These are phyloP conservation scores for Loriculus beryllinus DNA, from an alignment of 2,797 vertebrate genomes.

Conservation along the genomic window DNA sequence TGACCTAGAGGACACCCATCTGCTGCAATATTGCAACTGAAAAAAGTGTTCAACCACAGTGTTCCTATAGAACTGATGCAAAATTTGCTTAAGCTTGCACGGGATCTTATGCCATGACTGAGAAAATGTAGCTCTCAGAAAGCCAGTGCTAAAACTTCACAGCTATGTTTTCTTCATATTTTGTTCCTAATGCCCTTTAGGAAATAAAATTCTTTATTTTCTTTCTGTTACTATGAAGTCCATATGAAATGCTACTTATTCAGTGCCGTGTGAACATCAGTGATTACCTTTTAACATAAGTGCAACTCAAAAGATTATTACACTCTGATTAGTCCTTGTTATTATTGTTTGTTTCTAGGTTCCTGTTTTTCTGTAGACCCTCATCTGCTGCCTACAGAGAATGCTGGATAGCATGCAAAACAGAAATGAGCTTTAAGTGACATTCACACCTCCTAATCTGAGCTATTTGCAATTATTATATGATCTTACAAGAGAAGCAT, in stretches of 20 bases:
- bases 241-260: slow-evolving; percentile 50
- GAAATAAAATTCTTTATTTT: slow-evolving; percentile 18
- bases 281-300: slow-evolving; percentile 60
- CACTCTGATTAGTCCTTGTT: slow-evolving; percentile 61
- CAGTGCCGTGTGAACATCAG: slow-evolving; percentile 17
- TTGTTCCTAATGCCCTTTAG: background rate
- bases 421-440: slow-evolving; percentile 58
- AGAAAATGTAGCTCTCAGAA: background rate
- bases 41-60: background rate
- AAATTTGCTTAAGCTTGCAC: background rate
- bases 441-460: slow-evolving; percentile 46
- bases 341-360: slow-evolving; percentile 62
- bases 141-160: background rate
- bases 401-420: background rate
- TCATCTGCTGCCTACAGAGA: slow-evolving; percentile 52
- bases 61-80: background rate
- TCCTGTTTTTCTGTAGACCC: slow-evolving; percentile 41
- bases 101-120: background rate
- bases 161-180: background rate
- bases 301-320: slow-evolving; percentile 57
- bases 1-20: background rate
- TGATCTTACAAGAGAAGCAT: slow-evolving; percentile 48
- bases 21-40: background rate
- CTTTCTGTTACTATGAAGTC: background rate
- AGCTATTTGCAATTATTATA: slow-evolving; percentile 59